phyloP scores from a whole-genome alignment of 2,113 vertebrate species.

The Vulpes lagopus region DNA sequence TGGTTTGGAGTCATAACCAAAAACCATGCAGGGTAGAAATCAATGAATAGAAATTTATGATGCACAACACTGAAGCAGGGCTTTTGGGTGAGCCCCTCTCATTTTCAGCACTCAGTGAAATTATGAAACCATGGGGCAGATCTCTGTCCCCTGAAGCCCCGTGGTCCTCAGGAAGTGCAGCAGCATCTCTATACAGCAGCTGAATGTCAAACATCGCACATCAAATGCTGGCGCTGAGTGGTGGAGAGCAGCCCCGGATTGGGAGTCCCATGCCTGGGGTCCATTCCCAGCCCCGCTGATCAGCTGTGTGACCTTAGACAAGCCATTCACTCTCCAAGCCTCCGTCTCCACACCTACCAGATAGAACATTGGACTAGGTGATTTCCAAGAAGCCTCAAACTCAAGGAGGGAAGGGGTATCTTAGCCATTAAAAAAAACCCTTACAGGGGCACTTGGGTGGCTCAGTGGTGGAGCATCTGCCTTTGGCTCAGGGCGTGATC shows the following conservation, averaged over 20 bases:
- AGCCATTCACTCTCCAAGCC: neutral
- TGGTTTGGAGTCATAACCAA: neutral
- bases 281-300: neutral
- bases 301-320: neutral
- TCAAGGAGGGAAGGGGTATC: neutral
- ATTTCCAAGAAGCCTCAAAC: neutral
- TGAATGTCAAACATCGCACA: fast-evolving
- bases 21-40: neutral
- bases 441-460: neutral
- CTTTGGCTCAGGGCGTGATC: too few species aligned
- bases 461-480: too few species aligned
- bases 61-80: too few species aligned
- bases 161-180: neutral
- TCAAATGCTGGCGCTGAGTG: neutral
- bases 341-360: neutral
- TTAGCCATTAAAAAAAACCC: neutral
- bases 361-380: neutral
- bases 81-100: neutral
- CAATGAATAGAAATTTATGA: neutral
- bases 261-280: neutral
- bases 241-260: too few species aligned
- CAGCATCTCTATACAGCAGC: neutral
- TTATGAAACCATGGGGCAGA: neutral
- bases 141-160: neutral
- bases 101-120: neutral